These are phyloP conservation scores for Daboia siamensis DNA, from an alignment of 2,113 vertebrate species.

Conservation along the genomic window DNA sequence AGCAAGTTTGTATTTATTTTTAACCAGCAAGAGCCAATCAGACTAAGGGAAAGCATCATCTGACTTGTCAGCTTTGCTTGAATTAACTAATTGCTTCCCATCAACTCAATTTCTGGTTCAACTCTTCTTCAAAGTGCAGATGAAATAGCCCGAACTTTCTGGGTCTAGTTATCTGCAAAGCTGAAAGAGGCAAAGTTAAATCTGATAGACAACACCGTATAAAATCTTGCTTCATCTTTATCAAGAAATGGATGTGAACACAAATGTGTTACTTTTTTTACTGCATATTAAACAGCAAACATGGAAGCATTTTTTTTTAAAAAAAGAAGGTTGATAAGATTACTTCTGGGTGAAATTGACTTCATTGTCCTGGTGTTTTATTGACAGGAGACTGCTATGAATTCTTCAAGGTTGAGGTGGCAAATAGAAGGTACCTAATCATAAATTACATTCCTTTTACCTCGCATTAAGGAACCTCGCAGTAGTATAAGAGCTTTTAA, in stretches of 20 bases:
- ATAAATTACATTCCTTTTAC: conserved; percentile 45
- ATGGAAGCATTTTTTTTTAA: conserved; percentile 46
- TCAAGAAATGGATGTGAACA: conserved; percentile 28
- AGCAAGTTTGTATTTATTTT: not conserved
- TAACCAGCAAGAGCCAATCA: conserved; percentile 32
- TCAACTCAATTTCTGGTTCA: not conserved
- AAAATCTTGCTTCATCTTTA: conserved; percentile 61
- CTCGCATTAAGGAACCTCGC: conserved; percentile 31
- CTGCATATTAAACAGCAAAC: conserved; percentile 63
- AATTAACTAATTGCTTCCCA: conserved; percentile 50
- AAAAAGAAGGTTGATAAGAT: conserved; percentile 56
- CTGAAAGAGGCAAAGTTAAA: conserved; percentile 56
- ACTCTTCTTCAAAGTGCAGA: conserved; percentile 16
- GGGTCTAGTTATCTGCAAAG: conserved; percentile 44
- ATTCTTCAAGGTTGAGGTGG: conserved; percentile 33
- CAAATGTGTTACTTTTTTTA: conserved; percentile 37
- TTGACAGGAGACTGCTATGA: conserved; percentile 50
- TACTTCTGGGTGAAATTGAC: conserved; percentile 32
- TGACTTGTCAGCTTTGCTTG: conserved; percentile 48
- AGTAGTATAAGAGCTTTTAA: conserved; percentile 52
- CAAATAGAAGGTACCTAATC: conserved; percentile 42
- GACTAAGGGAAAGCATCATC: conserved; percentile 34
- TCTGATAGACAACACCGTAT: conserved; percentile 59
- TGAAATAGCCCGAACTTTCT: conserved; percentile 1
- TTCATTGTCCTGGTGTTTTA: conserved; percentile 42